phyloP scores from a whole-genome alignment of 2,888 invertebrate genomes.

The Smittia aterrima region DNA sequence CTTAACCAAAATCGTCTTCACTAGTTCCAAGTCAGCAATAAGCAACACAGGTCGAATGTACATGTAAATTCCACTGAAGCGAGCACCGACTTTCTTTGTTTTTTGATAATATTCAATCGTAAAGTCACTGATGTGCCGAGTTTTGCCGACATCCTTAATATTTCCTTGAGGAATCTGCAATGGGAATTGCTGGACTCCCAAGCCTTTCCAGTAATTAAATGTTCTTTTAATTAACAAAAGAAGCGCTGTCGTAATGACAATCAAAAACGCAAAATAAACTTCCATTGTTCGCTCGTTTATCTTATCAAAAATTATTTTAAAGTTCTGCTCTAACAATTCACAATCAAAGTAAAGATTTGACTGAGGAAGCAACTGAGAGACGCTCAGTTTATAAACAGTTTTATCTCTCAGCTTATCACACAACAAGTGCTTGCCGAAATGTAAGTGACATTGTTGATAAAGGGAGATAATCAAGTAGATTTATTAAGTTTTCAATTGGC shows the following conservation, averaged over 20 bases:
- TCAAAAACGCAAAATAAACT: not conserved
- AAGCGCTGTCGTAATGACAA: not conserved
- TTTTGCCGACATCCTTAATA: conserved; percentile 3
- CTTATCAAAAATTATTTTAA: not conserved
- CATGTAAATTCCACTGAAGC: not conserved
- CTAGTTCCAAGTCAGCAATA: conserved; percentile 44
- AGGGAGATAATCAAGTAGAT: too few species aligned
- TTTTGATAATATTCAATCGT: not conserved
- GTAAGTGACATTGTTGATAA: too few species aligned
- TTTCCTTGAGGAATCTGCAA: conserved; percentile 8
- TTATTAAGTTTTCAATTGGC: too few species aligned
- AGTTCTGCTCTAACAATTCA: not conserved
- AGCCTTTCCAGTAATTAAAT: conserved; percentile 20
- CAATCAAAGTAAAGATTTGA: not conserved
- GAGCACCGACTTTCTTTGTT: not conserved
- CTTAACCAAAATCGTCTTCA: conserved; percentile 45
- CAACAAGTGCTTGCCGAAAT: too few species aligned
- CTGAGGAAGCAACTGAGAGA: not conserved
- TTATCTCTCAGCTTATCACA: not conserved
- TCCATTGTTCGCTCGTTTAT: not conserved
- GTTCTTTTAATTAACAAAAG: not conserved
- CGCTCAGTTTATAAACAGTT: not conserved
- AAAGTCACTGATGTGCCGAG: not conserved
- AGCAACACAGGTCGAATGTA: not conserved
- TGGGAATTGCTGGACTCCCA: not conserved